Conservation (phyloP, 2,888 invertebrate species). For the Acrocera orbiculus region DNA sequence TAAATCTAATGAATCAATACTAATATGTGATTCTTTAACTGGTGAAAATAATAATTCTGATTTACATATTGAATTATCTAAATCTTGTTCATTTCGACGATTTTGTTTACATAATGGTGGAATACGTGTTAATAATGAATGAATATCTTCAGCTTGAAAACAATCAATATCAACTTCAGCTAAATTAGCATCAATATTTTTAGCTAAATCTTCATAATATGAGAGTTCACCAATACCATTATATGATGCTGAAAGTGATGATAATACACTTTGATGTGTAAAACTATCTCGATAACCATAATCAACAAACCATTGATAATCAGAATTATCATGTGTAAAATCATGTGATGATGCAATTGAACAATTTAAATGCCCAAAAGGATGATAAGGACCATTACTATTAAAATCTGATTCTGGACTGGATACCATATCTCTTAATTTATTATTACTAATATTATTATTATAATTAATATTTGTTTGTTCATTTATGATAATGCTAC, state of each 20-base stretch:
- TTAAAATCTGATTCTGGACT: conserved; percentile 28
- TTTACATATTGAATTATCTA: conserved; percentile 79
- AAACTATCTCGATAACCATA: conserved; percentile 67
- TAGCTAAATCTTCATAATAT: conserved; percentile 70
- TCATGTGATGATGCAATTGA: conserved; percentile 36
- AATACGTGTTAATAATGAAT: conserved; percentile 62
- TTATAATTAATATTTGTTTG: conserved; percentile 17
- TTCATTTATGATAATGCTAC: conserved; percentile 30
- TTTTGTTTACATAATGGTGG: conserved; percentile 51
- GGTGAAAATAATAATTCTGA: conserved; percentile 82
- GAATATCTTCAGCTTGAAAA: conserved; percentile 80
- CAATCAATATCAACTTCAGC: conserved; percentile 93
- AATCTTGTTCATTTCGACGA: conserved; percentile 38
- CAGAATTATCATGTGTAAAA: conserved; percentile 71
- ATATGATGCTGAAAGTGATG: conserved; percentile 65
- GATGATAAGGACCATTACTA: conserved; percentile 27
- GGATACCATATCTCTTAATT: conserved; percentile 15
- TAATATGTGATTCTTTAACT: conserved; percentile 63
- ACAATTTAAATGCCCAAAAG: conserved; percentile 17
- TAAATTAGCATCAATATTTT: conserved; percentile 80
- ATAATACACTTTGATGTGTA: conserved; percentile 62
- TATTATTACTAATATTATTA: conserved; percentile 1
- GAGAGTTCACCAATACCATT: conserved; percentile 48
- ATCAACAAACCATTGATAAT: conserved; percentile 82
- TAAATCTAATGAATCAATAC: conserved; percentile 81